Conservation (phyloP, 1,140 invertebrate species). For the Euura lappo region DNA sequence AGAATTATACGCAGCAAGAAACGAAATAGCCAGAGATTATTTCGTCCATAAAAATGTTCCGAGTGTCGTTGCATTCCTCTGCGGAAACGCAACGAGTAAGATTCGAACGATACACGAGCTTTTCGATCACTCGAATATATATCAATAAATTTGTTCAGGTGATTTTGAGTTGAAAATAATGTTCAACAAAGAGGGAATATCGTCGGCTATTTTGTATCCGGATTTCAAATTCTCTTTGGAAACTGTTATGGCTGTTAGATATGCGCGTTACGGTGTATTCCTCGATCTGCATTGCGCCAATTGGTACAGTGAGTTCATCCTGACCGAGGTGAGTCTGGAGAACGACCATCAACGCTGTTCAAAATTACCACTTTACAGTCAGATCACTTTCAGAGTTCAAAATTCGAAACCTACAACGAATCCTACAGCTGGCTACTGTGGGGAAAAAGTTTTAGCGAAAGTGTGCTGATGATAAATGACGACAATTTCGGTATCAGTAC, state of each 20-base stretch:
- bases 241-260: slow-evolving; percentile 26
- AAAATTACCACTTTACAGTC: no score
- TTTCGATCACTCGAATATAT: not conserved
- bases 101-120: not conserved
- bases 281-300: slow-evolving; percentile 36
- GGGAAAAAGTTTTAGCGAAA: slow-evolving; percentile 30
- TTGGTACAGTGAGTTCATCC: slow-evolving; percentile 26
- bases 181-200: slow-evolving; percentile 34
- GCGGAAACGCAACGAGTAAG: slow-evolving; percentile 33
- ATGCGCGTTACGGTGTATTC: slow-evolving; percentile 32
- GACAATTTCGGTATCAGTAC: slow-evolving; percentile 37
- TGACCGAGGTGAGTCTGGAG: slow-evolving; percentile 29
- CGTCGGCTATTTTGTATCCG: slow-evolving; percentile 26
- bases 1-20: not conserved
- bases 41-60: slow-evolving; percentile 35
- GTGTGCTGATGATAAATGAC: slow-evolving; percentile 33
- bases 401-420: slow-evolving; percentile 35
- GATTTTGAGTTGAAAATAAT: slow-evolving; percentile 35
- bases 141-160: slow-evolving; percentile 19
- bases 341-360: no score
- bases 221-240: slow-evolving; percentile 25
- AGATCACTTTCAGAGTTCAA: slow-evolving; percentile 25
- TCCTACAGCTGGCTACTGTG: slow-evolving; percentile 42
- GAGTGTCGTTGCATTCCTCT: slow-evolving; percentile 40
- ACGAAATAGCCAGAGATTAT: slow-evolving; percentile 26